phyloP scores from a whole-genome alignment of 2,113 vertebrate genomes.

The Edolisoma coerulescens region DNA sequence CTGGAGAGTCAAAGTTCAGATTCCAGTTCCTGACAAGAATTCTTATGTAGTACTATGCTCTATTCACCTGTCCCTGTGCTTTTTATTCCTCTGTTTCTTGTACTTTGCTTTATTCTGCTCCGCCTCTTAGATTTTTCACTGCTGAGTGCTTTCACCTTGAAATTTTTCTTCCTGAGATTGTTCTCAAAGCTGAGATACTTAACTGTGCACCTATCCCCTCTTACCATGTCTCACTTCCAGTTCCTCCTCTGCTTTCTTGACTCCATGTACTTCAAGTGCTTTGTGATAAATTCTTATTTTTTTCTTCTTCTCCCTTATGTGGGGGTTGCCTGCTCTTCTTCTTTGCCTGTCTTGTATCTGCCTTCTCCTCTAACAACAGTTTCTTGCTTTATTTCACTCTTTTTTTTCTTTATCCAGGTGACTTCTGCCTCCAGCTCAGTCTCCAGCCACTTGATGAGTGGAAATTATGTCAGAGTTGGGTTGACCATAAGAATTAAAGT shows the following conservation, averaged over 20 bases:
- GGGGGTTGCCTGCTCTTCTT: background rate
- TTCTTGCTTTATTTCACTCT: background rate
- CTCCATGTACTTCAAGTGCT: background rate
- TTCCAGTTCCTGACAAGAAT: background rate
- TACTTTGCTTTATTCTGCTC: background rate
- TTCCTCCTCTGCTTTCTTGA: background rate
- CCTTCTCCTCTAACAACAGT: background rate
- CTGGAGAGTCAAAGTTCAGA: background rate
- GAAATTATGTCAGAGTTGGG: background rate
- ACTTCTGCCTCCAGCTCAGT: background rate
- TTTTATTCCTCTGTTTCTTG: background rate
- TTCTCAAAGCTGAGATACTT: background rate
- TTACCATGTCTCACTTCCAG: background rate
- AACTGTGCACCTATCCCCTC: background rate
- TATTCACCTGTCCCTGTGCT: background rate
- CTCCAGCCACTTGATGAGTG: background rate
- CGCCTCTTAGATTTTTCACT: background rate
- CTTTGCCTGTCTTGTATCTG: background rate
- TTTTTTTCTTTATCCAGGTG: background rate
- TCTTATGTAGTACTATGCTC: background rate
- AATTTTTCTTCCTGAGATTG: background rate
- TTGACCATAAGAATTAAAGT: background rate
- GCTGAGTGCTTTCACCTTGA: background rate
- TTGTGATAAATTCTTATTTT: background rate
- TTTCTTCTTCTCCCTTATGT: background rate